These are phyloP conservation scores for Semibalanus balanoides DNA, from an alignment of 1,140 invertebrate species.

Conservation along the genomic window DNA sequence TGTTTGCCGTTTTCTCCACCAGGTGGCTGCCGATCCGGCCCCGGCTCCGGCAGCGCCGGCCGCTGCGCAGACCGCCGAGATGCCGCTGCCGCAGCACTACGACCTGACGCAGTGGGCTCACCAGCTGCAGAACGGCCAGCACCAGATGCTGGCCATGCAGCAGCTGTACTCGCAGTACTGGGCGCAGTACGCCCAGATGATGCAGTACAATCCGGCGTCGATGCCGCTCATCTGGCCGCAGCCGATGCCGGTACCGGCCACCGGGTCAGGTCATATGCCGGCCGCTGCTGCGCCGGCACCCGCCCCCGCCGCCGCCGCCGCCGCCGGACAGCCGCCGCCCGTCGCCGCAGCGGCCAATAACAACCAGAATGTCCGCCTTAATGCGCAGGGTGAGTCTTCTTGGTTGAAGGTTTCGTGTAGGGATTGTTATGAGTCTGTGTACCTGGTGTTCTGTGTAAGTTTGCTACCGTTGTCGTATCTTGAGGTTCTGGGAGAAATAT, in stretches of 20 bases:
- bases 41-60: neutral
- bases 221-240: neutral
- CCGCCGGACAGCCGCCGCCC: neutral
- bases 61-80: too few relatives aligned
- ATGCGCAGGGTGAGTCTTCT: neutral
- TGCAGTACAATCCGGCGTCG: neutral
- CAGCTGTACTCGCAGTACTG: slow-evolving; percentile 73
- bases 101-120: neutral
- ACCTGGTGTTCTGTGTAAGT: too few relatives aligned
- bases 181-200: slow-evolving; percentile 58
- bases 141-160: slow-evolving; percentile 59
- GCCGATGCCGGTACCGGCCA: neutral
- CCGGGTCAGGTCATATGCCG: neutral
- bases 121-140: slow-evolving; percentile 8
- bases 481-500: too few relatives aligned
- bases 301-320: too few relatives aligned
- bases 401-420: neutral
- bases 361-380: neutral
- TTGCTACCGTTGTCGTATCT: too few relatives aligned
- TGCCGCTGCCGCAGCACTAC: neutral
- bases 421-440: too few relatives aligned
- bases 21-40: neutral
- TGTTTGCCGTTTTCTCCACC: slow-evolving; percentile 18
- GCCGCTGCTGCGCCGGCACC: too few relatives aligned
- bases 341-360: too few relatives aligned